A percentile compares a stretch with the other conserved stretches of the same genome.
Conservation (phyloP, 2,888 invertebrate genomes). For the Nematopogon swammerdamellus region DNA sequence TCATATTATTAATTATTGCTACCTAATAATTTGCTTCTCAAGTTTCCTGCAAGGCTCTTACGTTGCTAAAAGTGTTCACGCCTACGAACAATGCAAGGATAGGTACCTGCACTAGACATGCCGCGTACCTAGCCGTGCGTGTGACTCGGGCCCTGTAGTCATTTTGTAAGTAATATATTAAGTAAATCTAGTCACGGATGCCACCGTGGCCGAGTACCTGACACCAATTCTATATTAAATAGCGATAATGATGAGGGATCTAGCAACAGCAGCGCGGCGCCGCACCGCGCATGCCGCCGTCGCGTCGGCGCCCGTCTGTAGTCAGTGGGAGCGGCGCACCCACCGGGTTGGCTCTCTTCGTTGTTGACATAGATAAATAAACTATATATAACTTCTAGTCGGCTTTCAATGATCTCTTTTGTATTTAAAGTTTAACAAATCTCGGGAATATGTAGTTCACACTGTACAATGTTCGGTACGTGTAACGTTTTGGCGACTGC, state of each 20-base stretch:
- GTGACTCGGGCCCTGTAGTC: background rate
- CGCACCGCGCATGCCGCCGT: slow-evolving; percentile 2
- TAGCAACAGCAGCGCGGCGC: background rate
- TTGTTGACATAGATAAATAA: background rate
- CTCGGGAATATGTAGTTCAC: background rate
- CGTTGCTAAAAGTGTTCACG: background rate
- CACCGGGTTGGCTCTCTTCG: background rate
- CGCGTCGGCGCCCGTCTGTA: too few relatives aligned
- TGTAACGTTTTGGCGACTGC: too few relatives aligned
- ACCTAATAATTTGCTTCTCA: slow-evolving; percentile 20
- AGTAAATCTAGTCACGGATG: background rate
- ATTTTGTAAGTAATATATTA: background rate
- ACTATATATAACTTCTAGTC: slow-evolving; percentile 36
- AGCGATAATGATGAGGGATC: slow-evolving; percentile 10
- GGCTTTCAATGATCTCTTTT: slow-evolving; percentile 51
- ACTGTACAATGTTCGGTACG: too few relatives aligned
- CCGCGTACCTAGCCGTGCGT: too few relatives aligned
- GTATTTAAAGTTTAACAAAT: slow-evolving; percentile 4
- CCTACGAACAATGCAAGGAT: too few relatives aligned
- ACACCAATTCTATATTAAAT: slow-evolving; percentile 16
- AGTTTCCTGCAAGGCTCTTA: slow-evolving; percentile 5
- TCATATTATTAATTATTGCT: slow-evolving; percentile 23
- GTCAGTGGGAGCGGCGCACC: background rate
- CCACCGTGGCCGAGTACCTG: slow-evolving; percentile 41
- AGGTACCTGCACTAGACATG: background rate